These are phyloP conservation scores for Silvanus unidentatus DNA, from an alignment of 2,888 invertebrate species.

Conservation along the genomic window DNA sequence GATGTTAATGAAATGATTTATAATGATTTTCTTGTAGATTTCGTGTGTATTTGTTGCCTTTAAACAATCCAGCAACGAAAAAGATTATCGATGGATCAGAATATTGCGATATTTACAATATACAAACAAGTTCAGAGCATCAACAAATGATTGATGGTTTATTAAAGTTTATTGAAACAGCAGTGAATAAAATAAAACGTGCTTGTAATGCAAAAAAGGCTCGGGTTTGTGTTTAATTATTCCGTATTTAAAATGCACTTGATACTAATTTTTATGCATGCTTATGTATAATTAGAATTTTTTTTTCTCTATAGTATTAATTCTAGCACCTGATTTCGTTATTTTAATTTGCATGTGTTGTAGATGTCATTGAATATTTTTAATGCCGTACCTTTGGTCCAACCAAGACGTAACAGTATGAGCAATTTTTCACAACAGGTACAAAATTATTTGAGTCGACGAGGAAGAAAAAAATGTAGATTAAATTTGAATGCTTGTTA, in stretches of 20 bases:
- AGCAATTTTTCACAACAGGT: slow-evolving; percentile 43
- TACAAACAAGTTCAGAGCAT: slow-evolving; percentile 53
- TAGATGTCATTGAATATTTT: slow-evolving; percentile 48
- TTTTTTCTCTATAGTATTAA: slow-evolving; percentile 20
- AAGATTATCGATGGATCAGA: slow-evolving; percentile 68
- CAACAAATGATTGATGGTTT: slow-evolving; percentile 67
- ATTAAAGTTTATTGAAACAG: slow-evolving; percentile 75
- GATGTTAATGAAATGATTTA: background rate
- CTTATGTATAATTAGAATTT: slow-evolving; percentile 9
- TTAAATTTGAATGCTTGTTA: too few relatives aligned
- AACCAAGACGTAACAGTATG: slow-evolving; percentile 48
- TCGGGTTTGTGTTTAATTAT: slow-evolving; percentile 57
- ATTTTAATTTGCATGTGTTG: slow-evolving; percentile 41
- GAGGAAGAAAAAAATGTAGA: too few relatives aligned
- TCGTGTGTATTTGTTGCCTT: slow-evolving; percentile 80
- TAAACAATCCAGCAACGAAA: slow-evolving; percentile 72
- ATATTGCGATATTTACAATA: slow-evolving; percentile 81
- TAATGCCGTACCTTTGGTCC: slow-evolving; percentile 41
- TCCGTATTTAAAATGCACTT: background rate
- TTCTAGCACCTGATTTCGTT: slow-evolving; percentile 15
- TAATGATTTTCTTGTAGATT: slow-evolving; percentile 53
- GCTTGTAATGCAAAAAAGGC: slow-evolving; percentile 61
- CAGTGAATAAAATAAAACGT: slow-evolving; percentile 84
- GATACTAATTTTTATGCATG: slow-evolving; percentile 8
- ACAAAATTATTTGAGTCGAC: slow-evolving; percentile 11